phyloP scores from a whole-genome alignment of 2,797 vertebrate species.

The Crenuchus spilurus region DNA sequence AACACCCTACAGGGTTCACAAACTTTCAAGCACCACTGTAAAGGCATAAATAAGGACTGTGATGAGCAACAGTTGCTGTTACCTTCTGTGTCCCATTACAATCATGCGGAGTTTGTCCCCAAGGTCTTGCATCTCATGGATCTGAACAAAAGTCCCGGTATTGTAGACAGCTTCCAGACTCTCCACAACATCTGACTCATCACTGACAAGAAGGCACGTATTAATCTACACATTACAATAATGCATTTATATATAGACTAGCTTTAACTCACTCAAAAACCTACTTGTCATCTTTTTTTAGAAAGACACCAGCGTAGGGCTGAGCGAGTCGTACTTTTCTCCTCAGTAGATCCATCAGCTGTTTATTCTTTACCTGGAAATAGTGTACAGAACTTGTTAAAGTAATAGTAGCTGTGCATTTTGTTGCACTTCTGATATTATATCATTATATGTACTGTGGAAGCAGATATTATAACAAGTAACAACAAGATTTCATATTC shows the following conservation, averaged over 20 bases:
- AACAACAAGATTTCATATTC: too few species aligned
- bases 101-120: slow-evolving; percentile 98
- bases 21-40: too few species aligned
- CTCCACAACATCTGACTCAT: slow-evolving; percentile 91
- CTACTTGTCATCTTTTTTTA: slow-evolving; percentile 93
- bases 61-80: slow-evolving; percentile 7
- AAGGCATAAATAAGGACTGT: neutral
- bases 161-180: slow-evolving; percentile 88
- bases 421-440: too few species aligned
- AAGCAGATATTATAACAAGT: too few species aligned
- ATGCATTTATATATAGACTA: too few species aligned
- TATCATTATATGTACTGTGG: too few species aligned
- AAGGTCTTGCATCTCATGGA: slow-evolving; percentile 98
- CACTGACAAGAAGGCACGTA: slow-evolving; percentile 73
- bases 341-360: slow-evolving; percentile 90
- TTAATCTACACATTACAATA: too few species aligned
- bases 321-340: slow-evolving; percentile 94
- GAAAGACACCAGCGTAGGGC: slow-evolving; percentile 94
- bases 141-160: slow-evolving; percentile 96
- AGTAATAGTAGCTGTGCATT: too few species aligned
- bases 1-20: too few species aligned
- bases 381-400: neutral
- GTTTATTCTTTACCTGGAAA: slow-evolving; percentile 91
- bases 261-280: slow-evolving; percentile 15
- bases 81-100: slow-evolving; percentile 97